Conservation (phyloP, 2,888 invertebrate species). For the Uropetala carovei region DNA sequence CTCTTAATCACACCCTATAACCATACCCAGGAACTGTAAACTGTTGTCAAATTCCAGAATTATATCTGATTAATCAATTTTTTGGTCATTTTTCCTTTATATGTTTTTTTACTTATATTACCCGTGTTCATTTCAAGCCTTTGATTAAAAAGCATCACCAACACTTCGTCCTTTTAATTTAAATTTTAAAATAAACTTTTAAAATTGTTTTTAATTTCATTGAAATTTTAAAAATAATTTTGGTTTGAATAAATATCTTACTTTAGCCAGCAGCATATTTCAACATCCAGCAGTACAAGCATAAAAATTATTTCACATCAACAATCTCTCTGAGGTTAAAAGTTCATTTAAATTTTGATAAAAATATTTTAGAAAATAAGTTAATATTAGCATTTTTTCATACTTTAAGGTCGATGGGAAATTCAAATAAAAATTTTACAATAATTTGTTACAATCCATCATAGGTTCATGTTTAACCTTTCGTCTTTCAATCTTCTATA, state of each 20-base stretch:
- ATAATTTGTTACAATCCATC: slow-evolving; percentile 28
- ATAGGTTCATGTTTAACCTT: not conserved
- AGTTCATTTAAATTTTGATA: not conserved
- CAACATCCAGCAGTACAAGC: not conserved
- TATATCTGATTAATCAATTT: slow-evolving; percentile 21
- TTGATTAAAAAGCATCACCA: slow-evolving; percentile 26
- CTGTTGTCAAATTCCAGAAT: slow-evolving; percentile 51
- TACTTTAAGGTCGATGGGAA: slow-evolving; percentile 18
- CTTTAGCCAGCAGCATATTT: not conserved
- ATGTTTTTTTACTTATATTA: not conserved
- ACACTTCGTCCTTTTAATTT: not conserved
- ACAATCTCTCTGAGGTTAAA: slow-evolving; percentile 16
- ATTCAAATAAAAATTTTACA: slow-evolving; percentile 31
- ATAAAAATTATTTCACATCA: slow-evolving; percentile 34
- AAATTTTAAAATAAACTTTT: not conserved
- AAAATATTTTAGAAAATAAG: not conserved
- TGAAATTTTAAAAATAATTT: not conserved
- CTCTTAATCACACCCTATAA: slow-evolving; percentile 37
- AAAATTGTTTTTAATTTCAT: slow-evolving; percentile 13
- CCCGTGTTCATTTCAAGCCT: slow-evolving; percentile 14
- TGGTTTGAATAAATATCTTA: not conserved
- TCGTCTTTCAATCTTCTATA: slow-evolving; percentile 14
- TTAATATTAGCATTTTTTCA: slow-evolving; percentile 45
- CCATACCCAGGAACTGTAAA: slow-evolving; percentile 46
- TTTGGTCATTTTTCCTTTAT: slow-evolving; percentile 25